A percentile compares a stretch with the other conserved stretches of the same genome.
Evolutionary conservation across 2,888 invertebrate species (phyloP).

Genomic region (Dione vanillae): DNA sequence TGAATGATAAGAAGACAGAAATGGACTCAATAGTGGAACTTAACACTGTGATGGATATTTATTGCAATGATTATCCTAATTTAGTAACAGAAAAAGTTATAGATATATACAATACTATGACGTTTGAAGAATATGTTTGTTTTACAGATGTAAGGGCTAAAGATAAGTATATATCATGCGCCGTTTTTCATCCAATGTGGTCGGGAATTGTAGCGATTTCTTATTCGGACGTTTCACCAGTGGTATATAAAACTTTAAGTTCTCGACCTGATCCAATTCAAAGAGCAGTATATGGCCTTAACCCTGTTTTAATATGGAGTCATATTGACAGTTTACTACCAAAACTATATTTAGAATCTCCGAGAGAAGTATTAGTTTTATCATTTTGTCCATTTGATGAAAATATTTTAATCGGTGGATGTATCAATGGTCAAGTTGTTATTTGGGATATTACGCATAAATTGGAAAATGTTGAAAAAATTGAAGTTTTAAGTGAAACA

Average conservation of each 20-base stretch:
- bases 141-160: slow-evolving; percentile 87
- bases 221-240: slow-evolving; percentile 85
- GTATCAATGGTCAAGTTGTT: slow-evolving; percentile 88
- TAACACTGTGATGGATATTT: slow-evolving; percentile 84
- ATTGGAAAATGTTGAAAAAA: slow-evolving; percentile 85
- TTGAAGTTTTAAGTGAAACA: slow-evolving; percentile 85
- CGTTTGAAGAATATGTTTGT: slow-evolving; percentile 83
- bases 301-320: slow-evolving; percentile 90
- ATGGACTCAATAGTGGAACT: slow-evolving; percentile 72
- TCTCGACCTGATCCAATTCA: slow-evolving; percentile 77
- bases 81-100: slow-evolving; percentile 67
- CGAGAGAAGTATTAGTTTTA: slow-evolving; percentile 86
- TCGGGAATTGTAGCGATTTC: slow-evolving; percentile 87
- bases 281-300: slow-evolving; percentile 84
- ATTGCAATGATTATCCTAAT: slow-evolving; percentile 85
- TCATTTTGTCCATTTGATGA: slow-evolving; percentile 88
- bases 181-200: slow-evolving; percentile 89
- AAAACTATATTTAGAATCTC: slow-evolving; percentile 87
- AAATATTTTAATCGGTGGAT: slow-evolving; percentile 89
- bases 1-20: slow-evolving; percentile 57
- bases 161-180: slow-evolving; percentile 86
- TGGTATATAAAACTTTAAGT: slow-evolving; percentile 70
- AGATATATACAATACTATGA: slow-evolving; percentile 67
- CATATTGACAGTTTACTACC: slow-evolving; percentile 88
- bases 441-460: slow-evolving; percentile 88